phyloP scores from a whole-genome alignment of 2,888 invertebrate genomes.

The Chironomus riparius region DNA sequence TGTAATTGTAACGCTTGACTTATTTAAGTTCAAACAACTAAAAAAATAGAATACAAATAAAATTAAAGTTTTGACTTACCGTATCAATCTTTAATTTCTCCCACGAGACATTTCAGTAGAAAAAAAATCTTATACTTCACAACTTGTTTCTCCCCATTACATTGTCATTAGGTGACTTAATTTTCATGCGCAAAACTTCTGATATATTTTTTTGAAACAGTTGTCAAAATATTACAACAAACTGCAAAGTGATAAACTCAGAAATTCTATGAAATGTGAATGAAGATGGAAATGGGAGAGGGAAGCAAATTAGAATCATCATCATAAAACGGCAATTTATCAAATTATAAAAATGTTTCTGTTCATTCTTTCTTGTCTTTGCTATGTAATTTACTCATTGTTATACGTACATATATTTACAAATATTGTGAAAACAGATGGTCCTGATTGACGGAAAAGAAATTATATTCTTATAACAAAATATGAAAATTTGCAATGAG shows the following conservation, averaged over 20 bases:
- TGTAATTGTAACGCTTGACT: not conserved
- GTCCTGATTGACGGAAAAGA: not conserved
- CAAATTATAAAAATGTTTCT: constrained; percentile 3
- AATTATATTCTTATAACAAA: not conserved
- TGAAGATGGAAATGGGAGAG: not conserved
- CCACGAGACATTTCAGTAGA: not conserved
- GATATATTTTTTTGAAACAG: not conserved
- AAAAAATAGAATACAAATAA: too few relatives aligned
- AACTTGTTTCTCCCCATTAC: not conserved
- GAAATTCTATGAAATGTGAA: not conserved
- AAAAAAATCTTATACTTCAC: not conserved
- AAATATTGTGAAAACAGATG: not conserved
- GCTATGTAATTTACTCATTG: not conserved
- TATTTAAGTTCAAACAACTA: not conserved
- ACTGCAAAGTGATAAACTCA: constrained; percentile 11
- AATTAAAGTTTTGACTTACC: too few relatives aligned
- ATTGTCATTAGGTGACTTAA: not conserved
- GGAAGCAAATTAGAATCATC: constrained; percentile 7
- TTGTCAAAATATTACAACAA: not conserved
- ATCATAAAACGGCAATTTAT: constrained; percentile 21
- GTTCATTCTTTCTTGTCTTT: not conserved
- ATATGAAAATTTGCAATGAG: too few relatives aligned
- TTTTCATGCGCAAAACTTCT: not conserved
- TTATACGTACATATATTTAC: not conserved
- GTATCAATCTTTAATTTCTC: constrained; percentile 10